Conservation (phyloP, 2,797 vertebrate genomes). For the Hafferia zeledoni region DNA sequence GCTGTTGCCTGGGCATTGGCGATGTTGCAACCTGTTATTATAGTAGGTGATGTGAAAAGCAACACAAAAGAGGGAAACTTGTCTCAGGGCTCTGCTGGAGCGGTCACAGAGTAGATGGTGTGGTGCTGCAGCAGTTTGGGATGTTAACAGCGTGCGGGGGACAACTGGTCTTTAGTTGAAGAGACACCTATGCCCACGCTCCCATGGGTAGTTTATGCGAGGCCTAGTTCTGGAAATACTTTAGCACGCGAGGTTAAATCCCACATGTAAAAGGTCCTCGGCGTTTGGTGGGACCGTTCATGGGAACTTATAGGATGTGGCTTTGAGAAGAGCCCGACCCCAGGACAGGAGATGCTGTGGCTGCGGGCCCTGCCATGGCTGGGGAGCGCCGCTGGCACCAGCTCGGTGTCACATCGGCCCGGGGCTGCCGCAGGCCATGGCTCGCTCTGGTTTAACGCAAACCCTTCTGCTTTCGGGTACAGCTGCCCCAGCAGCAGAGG, state of each 20-base stretch:
- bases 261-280: neutral
- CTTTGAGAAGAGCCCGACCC: neutral
- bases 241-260: neutral
- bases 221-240: neutral
- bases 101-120: neutral
- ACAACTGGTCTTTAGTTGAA: neutral
- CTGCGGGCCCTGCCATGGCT: neutral
- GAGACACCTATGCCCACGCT: neutral
- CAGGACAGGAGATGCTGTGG: neutral
- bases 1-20: neutral
- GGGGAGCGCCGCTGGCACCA: rapidly evolving
- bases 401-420: neutral
- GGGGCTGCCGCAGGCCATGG: neutral
- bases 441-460: neutral
- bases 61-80: neutral
- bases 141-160: rapidly evolving
- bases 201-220: neutral
- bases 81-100: neutral
- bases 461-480: neutral
- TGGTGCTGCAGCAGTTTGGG: neutral
- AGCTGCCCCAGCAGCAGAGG: neutral
- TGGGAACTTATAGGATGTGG: neutral
- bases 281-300: neutral
- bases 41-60: neutral
- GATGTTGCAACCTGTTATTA: neutral